A percentile compares a stretch with the other conserved stretches of the same genome.
Conservation (phyloP, 2,888 invertebrate species). For the Heliconius hortense region DNA sequence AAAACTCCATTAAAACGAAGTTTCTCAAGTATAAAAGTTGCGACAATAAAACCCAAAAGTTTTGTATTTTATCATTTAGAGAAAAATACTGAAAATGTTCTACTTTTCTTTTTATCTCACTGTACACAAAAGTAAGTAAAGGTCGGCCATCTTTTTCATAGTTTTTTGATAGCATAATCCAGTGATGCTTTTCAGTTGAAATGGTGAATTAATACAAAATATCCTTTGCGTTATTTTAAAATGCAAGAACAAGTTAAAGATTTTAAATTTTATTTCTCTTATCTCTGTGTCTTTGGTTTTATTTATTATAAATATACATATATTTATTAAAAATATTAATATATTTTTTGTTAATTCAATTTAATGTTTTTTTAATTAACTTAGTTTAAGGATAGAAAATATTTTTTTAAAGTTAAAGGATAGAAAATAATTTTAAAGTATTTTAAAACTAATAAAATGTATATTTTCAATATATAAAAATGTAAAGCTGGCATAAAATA, state of each 20-base stretch:
- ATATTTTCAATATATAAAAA: no score
- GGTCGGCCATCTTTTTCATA: conserved; percentile 27
- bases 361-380: no score
- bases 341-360: no score
- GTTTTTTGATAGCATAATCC: conserved; percentile 9
- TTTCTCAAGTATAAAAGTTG: conserved; percentile 44
- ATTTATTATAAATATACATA: no score
- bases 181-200: conserved; percentile 1
- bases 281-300: not conserved
- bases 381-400: no score
- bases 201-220: conserved; percentile 3
- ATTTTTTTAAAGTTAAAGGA: no score
- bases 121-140: conserved; percentile 34
- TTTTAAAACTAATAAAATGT: no score
- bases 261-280: not conserved
- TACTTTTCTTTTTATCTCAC: conserved; percentile 38
- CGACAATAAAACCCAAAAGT: conserved; percentile 43
- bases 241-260: not conserved
- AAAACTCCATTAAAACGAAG: conserved; percentile 45
- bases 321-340: no score
- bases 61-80: conserved; percentile 44
- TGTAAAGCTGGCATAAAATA: no score
- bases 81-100: conserved; percentile 40
- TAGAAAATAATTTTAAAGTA: no score
- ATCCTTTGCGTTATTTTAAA: not conserved